Evolutionary conservation across 2,888 invertebrate genomes (phyloP), one percentile per base, ranked within the genome.

Genomic region (Dysmachus trigonus): DNA sequence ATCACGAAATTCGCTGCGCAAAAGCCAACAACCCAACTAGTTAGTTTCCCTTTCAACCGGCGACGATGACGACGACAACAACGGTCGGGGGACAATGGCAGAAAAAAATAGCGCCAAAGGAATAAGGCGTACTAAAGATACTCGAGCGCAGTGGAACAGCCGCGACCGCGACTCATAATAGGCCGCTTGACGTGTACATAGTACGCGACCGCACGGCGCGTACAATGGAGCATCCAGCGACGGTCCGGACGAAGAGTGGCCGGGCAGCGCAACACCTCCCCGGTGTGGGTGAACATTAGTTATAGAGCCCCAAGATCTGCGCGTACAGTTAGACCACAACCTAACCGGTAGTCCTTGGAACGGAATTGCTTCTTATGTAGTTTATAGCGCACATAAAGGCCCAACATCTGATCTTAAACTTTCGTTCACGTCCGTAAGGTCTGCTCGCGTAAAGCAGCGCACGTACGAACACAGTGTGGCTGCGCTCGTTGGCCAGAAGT

Each of bases 291-390:
- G 86, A 86, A 71, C 86, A 86, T 62, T 85, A 22, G 72, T 71
- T 38, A 41, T 41, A 22, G 72, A 41, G 35, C 41, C 62, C 22
- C 30, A 72, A 41, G 33, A 82, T 82, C 53, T 33, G 33, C 71
- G 83, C 83, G 72, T 82, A 82, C 83, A 84, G 83, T 84, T 84
- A 79, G 79, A 79, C 79, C 86, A 73, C 77, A 77, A 51, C 73
- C 47, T 77, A 84, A 86, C 86, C 74, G 84, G 86, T 86, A 86
- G 86, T 86, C 86, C 86, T 86, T 86, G 86, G 77, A 86, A 86
- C 83, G 76, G 83, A 86, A 86, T 86, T 84, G 76, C 83, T 84
- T 83, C 82, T 86, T 86, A 62, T 41, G 62, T 30, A 73, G 83
- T 72, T 84, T 72, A 38, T 38, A 41, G 41, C 83, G 18, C 72